phyloP scores from a whole-genome alignment of 1,140 invertebrate genomes.

The Neodiprion virginianus region DNA sequence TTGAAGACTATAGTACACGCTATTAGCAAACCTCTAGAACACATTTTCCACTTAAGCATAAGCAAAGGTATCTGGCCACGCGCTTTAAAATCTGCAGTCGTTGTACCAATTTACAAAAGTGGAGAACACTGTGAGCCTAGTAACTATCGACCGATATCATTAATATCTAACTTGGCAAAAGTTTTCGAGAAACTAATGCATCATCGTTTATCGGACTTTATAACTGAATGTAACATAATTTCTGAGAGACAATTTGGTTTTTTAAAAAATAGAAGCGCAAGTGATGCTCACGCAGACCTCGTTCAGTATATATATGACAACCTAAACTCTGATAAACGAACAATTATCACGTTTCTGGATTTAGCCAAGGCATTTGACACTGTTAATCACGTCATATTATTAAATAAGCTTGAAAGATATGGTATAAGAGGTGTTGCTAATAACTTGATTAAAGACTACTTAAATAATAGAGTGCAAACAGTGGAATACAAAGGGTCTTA shows the following conservation, averaged over 20 bases:
- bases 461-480: too few relatives aligned
- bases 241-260: constrained; percentile 18
- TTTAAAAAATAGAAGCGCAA: background rate
- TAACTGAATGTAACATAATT: constrained; percentile 9
- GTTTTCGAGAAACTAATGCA: constrained; percentile 10
- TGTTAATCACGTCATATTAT: too few relatives aligned
- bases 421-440: too few relatives aligned
- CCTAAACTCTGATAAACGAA: too few relatives aligned
- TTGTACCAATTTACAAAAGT: constrained; percentile 15
- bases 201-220: background rate
- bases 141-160: constrained; percentile 15
- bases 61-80: background rate
- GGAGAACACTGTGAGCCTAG: background rate
- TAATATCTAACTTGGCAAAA: constrained; percentile 16
- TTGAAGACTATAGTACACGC: background rate
- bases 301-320: too few relatives aligned
- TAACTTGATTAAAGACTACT: too few relatives aligned
- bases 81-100: constrained; percentile 2
- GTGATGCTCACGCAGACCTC: too few relatives aligned
- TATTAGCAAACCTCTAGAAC: background rate
- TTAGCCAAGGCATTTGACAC: too few relatives aligned
- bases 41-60: constrained; percentile 15
- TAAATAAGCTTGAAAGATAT: too few relatives aligned
- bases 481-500: too few relatives aligned
- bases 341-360: too few relatives aligned